Evolutionary conservation across 2,888 invertebrate genomes (phyloP).

Genomic region (Cremastinae sp.): DNA sequence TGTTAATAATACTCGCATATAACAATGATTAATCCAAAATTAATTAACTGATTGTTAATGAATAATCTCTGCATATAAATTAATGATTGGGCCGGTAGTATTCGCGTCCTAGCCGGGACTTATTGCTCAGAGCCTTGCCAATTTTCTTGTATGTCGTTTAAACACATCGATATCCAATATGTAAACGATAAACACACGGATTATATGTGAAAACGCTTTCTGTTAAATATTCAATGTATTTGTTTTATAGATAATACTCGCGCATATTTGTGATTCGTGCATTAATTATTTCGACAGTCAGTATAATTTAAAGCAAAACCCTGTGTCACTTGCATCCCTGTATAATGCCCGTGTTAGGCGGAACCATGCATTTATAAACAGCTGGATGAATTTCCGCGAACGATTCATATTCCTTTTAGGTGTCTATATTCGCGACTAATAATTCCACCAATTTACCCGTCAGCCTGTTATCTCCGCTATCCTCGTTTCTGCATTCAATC

Average conservation of each 20-base stretch:
- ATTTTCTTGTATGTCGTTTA: constrained; percentile 38
- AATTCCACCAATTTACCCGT: constrained; percentile 44
- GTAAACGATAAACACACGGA: neutral
- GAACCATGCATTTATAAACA: constrained; percentile 57
- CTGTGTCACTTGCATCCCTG: constrained; percentile 52
- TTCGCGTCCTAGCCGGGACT: constrained; percentile 37
- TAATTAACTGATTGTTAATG: constrained; percentile 30
- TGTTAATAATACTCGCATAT: constrained; percentile 54
- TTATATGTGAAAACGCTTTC: constrained; percentile 23
- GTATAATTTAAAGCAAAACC: constrained; percentile 52
- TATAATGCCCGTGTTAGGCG: constrained; percentile 50
- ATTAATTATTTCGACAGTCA: constrained; percentile 53
- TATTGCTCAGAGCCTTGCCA: constrained; percentile 35
- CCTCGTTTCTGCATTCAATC: constrained; percentile 51
- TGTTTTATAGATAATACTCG: constrained; percentile 13
- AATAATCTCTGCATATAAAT: constrained; percentile 39
- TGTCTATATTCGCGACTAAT: constrained; percentile 48
- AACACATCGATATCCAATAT: neutral
- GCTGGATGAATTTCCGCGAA: constrained; percentile 40
- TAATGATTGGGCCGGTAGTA: constrained; percentile 51
- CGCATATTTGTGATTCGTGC: constrained; percentile 40
- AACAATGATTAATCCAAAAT: constrained; percentile 51
- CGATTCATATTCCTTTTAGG: constrained; percentile 37
- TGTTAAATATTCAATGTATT: constrained; percentile 16
- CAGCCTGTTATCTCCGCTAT: constrained; percentile 24